These are phyloP conservation scores for Scalopus aquaticus DNA, from an alignment of 2,113 vertebrate genomes.

Conservation along the genomic window DNA sequence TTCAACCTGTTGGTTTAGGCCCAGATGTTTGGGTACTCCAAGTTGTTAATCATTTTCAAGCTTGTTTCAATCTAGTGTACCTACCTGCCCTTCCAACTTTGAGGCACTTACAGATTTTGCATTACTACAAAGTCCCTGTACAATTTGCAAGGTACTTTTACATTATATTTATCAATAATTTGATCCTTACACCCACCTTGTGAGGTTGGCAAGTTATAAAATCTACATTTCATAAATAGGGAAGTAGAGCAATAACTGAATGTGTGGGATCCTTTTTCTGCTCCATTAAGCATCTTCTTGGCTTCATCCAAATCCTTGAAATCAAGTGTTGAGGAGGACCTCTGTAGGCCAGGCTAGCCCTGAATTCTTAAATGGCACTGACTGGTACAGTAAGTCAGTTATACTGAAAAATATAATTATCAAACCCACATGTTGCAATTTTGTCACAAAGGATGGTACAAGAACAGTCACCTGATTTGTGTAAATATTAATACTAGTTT, in stretches of 20 bases:
- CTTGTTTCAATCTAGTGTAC: neutral
- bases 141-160: constrained; percentile 54
- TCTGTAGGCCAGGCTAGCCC: neutral
- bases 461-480: neutral
- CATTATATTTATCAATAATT: constrained; percentile 37
- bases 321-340: constrained; percentile 34
- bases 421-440: neutral
- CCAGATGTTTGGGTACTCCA: constrained; percentile 10
- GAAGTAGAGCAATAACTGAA: constrained; percentile 15
- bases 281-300: constrained; percentile 3
- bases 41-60: constrained; percentile 25
- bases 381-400: neutral
- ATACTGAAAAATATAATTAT: neutral
- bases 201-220: constrained; percentile 49
- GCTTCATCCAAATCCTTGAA: constrained; percentile 27
- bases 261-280: neutral
- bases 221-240: neutral
- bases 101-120: constrained; percentile 31
- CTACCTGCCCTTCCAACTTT: constrained; percentile 2
- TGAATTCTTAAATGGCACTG: constrained; percentile 33
- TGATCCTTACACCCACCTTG: constrained; percentile 37
- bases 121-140: constrained; percentile 34
- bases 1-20: constrained; percentile 26
- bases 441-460: neutral
- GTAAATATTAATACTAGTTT: neutral